phyloP scores from a whole-genome alignment of 2,113 vertebrate genomes.

The Hydropotes inermis region DNA sequence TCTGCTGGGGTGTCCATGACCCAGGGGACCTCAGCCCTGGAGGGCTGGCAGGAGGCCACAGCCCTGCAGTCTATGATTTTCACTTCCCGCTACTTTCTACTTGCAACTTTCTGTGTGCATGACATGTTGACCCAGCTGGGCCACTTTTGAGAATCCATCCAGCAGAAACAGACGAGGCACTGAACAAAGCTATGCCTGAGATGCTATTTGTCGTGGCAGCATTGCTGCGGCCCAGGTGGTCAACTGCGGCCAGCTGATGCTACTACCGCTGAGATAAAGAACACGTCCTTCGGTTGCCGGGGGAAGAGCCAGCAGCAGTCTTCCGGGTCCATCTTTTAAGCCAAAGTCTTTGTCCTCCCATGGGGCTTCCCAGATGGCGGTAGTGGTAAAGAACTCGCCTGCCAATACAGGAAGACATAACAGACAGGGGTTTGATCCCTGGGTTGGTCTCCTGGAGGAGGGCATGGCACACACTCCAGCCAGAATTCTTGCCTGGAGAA shows the following conservation, averaged over 20 bases:
- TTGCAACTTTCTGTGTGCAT: not conserved
- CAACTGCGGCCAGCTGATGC: not conserved
- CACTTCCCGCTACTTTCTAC: not conserved
- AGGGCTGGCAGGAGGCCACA: not conserved
- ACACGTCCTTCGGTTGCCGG: rapidly evolving
- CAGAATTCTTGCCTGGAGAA: not conserved
- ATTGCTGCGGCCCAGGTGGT: not conserved
- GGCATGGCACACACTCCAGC: not conserved
- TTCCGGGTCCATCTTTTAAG: not conserved
- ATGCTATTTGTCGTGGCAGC: not conserved
- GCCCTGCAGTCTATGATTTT: not conserved
- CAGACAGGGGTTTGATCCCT: not conserved
- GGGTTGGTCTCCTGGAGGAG: not conserved
- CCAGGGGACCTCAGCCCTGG: not conserved
- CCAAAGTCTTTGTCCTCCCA: not conserved
- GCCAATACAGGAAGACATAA: not conserved
- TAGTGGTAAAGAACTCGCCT: not conserved
- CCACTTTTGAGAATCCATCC: not conserved
- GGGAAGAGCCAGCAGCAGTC: rapidly evolving
- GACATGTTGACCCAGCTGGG: not conserved
- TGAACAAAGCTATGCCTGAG: rapidly evolving
- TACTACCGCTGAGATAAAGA: not conserved
- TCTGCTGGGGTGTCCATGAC: not conserved
- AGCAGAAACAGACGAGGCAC: not conserved
- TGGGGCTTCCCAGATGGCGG: not conserved